Conservation (phyloP, 2,797 vertebrate species). For the Chromobotia macracanthus region DNA sequence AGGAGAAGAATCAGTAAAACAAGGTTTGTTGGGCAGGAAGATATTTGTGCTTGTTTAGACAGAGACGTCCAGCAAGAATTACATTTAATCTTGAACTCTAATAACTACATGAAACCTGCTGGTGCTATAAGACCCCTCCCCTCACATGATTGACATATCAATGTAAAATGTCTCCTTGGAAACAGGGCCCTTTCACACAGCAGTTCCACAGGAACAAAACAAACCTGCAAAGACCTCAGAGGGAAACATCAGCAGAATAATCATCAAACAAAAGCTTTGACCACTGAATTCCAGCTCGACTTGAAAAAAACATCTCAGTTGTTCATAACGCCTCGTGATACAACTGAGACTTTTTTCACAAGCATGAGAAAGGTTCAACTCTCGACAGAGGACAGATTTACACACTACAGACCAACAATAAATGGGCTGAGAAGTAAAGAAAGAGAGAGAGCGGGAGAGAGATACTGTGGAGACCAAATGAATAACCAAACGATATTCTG, state of each 20-base stretch:
- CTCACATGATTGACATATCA: slow-evolving; percentile 35
- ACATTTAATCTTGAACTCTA: neutral
- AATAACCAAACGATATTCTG: slow-evolving; percentile 9
- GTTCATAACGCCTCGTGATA: neutral
- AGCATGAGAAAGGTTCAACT: neutral
- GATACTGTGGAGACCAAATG: slow-evolving; percentile 10
- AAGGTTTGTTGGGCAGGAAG: no score
- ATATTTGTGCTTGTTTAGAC: no score
- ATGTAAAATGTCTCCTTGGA: slow-evolving; percentile 45
- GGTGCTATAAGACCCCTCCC: neutral
- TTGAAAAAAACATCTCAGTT: no score
- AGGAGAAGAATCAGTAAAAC: no score
- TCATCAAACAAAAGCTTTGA: slow-evolving; percentile 26
- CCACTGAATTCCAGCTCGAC: neutral
- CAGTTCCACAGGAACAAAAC: neutral
- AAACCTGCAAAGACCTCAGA: slow-evolving; percentile 10
- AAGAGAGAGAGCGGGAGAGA: neutral
- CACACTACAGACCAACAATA: slow-evolving; percentile 20
- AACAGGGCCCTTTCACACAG: slow-evolving; percentile 22
- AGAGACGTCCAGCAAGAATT: neutral
- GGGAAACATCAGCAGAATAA: slow-evolving; percentile 29
- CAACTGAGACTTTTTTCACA: neutral
- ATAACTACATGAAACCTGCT: slow-evolving; percentile 10
- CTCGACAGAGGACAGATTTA: slow-evolving; percentile 6
- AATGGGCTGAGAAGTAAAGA: slow-evolving; percentile 5